These are phyloP conservation scores for Ophion slaviceki DNA, from an alignment of 2,888 invertebrate species.

Conservation along the genomic window DNA sequence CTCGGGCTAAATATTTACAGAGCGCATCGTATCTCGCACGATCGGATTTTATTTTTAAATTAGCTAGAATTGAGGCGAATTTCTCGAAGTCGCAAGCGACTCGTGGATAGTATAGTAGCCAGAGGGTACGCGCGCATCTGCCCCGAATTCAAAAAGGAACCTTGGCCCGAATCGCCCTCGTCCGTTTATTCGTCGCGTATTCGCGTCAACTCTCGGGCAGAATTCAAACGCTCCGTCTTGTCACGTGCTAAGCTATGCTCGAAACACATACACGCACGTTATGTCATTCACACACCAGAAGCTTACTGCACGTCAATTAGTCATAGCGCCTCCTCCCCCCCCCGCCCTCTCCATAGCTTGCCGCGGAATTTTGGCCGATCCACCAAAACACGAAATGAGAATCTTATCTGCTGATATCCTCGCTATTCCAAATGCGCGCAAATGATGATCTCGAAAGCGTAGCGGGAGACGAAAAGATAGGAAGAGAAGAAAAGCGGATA, in stretches of 20 bases:
- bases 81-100: neutral
- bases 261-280: constrained; percentile 4
- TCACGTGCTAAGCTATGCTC: constrained; percentile 6
- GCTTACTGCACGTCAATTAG: constrained; percentile 57
- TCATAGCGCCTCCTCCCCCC: constrained; percentile 28
- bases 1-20: constrained; percentile 15
- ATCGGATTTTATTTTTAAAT: constrained; percentile 24
- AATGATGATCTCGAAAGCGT: constrained; percentile 15
- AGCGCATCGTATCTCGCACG: constrained; percentile 3
- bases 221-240: constrained; percentile 34
- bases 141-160: constrained; percentile 66
- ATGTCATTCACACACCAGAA: constrained; percentile 31
- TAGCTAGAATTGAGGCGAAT: neutral
- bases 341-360: too few relatives aligned
- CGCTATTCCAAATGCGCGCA: constrained; percentile 20
- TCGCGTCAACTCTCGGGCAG: constrained; percentile 26
- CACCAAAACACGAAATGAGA: constrained; percentile 13
- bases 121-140: constrained; percentile 14
- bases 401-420: constrained; percentile 24
- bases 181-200: constrained; percentile 51
- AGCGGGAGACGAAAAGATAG: neutral
- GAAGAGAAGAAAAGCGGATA: neutral
- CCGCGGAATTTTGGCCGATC: neutral
- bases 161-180: constrained; percentile 75
- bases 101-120: constrained; percentile 16